Evolutionary conservation across 2,797 vertebrate species (phyloP), one percentile per base, ranked within the genome.

Genomic region (Anas georgica): DNA sequence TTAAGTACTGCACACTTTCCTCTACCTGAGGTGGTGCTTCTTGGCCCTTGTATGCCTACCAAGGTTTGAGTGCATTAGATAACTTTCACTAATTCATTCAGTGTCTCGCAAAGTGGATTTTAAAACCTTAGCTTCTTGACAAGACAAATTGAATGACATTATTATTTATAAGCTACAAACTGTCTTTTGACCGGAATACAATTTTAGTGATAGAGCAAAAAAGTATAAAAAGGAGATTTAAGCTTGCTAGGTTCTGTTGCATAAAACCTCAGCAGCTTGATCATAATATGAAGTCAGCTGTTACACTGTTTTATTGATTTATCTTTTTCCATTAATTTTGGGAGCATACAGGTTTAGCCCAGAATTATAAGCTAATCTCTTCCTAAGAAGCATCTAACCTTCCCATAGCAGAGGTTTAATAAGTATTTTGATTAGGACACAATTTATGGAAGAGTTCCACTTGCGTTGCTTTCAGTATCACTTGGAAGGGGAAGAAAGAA

Each of bases 201-300:
- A 18, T 62, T 94, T 86, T 75, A 43, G 69, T 83, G 85, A 20
- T 72, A 55, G 82, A 93, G 73, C 80, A 80, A 75, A 59, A 79
- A 95, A 91, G 83, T 55, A 67, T 90, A 90, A 90, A 91, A 91
- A 91, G 33, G 69, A 93, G 54, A 78, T 93, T 64, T 90, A 75
- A 78, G 35, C 50, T 86, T 88, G 58, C 28, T 83, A 28, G 9
- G 79, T 69, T 81, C 50, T 84, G 28, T 70, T 63, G 28, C 56
- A 29, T 69, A 82, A 82, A 62, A 86, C 17, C 46, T 83, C 69
- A 58, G 68, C 52, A 69, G 52, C 37, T 70, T 70, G 41, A 58
- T 69, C 31, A 28, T 66, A 78, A 45, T 31, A 16, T 45, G 5
- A 84, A 68, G 67, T 79, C 17, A 87, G 43, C 25, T 22, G 10